Evolutionary conservation across 2,113 vertebrate species (phyloP), one percentile per base, ranked within the genome.

Genomic region (Ammodytes dubius): DNA sequence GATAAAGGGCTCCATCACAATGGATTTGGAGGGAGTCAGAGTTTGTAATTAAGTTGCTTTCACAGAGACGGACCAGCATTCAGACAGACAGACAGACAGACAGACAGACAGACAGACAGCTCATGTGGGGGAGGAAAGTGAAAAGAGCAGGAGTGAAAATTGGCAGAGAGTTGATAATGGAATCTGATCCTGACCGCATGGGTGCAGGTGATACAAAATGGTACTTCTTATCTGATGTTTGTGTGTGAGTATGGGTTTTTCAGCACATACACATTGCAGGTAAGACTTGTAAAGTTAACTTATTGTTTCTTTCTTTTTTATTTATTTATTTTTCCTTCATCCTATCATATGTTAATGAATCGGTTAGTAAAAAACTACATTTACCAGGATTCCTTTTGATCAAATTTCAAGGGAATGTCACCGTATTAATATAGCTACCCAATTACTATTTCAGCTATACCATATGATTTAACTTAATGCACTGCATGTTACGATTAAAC

Each of bases 1-100:
- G 70, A 81, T 54, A 40, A 67, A 81, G 70, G 54, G 74, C 72
- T 77, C 46, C 74, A 80, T 85, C 81, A 76, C 67, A 11, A 61
- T 6, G 12, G 76, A 37, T 78, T 77, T 63, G 37, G 47, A 68
- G 61, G 64, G 65, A 52, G 74, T 12, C 19, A 5, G 67, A 45
- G 52, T 64, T 71, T 2, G 27, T 56, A 72, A 88, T 52, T 70
- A 37, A 47, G 72, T 14, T 64, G 65, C 73, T 84, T 66, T 84
- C 40, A 78, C 40, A 14, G 10, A 64, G 77, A 64, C 50, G 61
- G 73, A 74, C 42, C 47, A 54, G 58, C 54, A 35, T 45, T 59
- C 19, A 19, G 52, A 60, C 58, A 42, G 74, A 72, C 10, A 78
- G 45, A 14, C 7, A 64, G 77, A 64, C 50, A 66, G 73, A 74